Evolutionary conservation across 2,888 invertebrate species (phyloP).

Genomic region (Hylaea fasciaria): DNA sequence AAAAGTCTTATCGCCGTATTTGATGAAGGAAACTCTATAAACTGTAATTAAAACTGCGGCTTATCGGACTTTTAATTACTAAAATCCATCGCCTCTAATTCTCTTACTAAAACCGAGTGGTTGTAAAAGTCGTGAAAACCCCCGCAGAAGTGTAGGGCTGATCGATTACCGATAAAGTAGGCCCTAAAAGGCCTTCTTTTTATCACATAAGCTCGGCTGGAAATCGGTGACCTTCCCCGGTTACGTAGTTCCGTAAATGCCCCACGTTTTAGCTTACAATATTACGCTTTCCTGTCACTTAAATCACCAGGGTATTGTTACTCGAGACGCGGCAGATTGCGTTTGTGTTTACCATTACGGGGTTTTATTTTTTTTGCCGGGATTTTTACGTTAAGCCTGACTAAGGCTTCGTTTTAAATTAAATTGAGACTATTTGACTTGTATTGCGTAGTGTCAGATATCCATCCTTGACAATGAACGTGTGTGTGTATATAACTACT

Average conservation of each 20-base stretch:
- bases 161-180: constrained; percentile 29
- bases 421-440: neutral
- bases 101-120: constrained; percentile 26
- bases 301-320: neutral
- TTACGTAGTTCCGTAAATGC: constrained; percentile 12
- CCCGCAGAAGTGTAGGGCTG: constrained; percentile 11
- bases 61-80: constrained; percentile 27
- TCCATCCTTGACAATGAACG: too few species aligned
- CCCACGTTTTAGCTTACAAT: neutral
- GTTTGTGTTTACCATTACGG: too few species aligned
- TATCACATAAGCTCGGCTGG: constrained; percentile 30
- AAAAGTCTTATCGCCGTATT: constrained; percentile 14
- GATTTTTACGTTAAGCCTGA: neutral
- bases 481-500: too few species aligned
- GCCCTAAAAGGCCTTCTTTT: constrained; percentile 18
- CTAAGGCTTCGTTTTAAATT: neutral
- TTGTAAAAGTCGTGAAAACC: constrained; percentile 20
- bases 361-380: neutral
- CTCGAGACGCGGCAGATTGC: neutral
- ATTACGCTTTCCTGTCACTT: constrained; percentile 1
- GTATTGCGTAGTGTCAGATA: neutral
- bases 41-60: constrained; percentile 25
- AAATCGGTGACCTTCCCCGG: constrained; percentile 6
- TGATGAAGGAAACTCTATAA: constrained; percentile 24
- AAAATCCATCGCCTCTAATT: constrained; percentile 25